These are phyloP conservation scores for Urocitellus parryii DNA, from an alignment of 2,113 vertebrate species.

Conservation along the genomic window DNA sequence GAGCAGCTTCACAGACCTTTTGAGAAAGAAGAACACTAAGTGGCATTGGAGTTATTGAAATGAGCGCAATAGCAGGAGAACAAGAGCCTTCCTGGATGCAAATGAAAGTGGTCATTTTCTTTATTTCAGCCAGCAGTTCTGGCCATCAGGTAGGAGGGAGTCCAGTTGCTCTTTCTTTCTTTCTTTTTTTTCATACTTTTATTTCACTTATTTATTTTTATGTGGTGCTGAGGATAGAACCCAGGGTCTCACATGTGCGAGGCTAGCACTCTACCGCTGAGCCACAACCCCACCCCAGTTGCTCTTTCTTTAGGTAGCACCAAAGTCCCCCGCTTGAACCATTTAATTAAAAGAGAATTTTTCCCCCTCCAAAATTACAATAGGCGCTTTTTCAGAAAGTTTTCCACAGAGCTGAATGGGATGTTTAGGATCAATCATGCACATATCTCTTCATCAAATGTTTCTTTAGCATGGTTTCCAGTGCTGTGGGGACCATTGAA, in stretches of 20 bases:
- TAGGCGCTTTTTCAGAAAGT: neutral
- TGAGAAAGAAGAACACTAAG: neutral
- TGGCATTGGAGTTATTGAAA: neutral
- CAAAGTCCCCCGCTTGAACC: constrained; percentile 22
- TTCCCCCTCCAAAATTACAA: neutral
- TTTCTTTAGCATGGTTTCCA: neutral
- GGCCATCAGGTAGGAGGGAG: neutral
- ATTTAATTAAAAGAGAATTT: neutral
- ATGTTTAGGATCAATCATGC: neutral
- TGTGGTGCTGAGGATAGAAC: too few relatives aligned
- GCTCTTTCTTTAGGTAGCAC: neutral
- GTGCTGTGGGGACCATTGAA: neutral
- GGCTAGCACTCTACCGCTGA: too few relatives aligned
- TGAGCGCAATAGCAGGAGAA: neutral
- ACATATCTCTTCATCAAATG: neutral
- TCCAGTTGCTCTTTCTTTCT: neutral
- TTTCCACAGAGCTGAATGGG: neutral
- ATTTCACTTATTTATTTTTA: too few relatives aligned
- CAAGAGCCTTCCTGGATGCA: neutral
- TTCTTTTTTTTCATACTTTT: too few relatives aligned
- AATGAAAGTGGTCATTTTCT: neutral
- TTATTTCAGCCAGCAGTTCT: neutral
- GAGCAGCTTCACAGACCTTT: neutral
- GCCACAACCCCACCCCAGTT: neutral
- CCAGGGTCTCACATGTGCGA: too few relatives aligned